Percentiles rank a stretch among this genome's conserved stretches.
Evolutionary conservation across 2,113 vertebrate species (phyloP).

Genomic region (Egretta garzetta): DNA sequence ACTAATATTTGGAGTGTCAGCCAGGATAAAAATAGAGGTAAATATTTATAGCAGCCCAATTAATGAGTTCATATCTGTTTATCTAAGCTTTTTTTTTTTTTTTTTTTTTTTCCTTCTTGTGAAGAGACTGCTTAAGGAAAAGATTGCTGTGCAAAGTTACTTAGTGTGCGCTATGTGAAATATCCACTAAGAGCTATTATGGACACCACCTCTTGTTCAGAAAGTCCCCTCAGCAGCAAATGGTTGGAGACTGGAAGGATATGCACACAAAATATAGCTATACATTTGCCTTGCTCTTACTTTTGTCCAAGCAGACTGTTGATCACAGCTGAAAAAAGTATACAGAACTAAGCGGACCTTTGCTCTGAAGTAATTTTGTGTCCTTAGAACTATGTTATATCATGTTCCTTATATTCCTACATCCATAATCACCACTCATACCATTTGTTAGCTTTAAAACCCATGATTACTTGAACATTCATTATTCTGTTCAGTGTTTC

Average conservation of each 20-base stretch:
- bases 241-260: not conserved
- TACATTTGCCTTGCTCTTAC: not conserved
- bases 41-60: not conserved
- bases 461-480: not conserved
- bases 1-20: not conserved
- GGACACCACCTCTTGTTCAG: not conserved
- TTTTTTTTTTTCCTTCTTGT: not conserved
- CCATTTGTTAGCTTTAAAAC: not conserved
- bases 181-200: not conserved
- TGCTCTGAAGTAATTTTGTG: not conserved
- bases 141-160: not conserved
- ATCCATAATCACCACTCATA: not conserved
- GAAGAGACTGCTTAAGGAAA: not conserved
- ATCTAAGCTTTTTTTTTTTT: not conserved
- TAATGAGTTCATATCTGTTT: not conserved
- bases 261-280: not conserved
- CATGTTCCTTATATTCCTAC: not conserved
- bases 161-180: not conserved
- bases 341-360: not conserved
- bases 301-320: not conserved
- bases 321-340: not conserved
- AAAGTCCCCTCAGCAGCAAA: not conserved
- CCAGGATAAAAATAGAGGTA: not conserved
- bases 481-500: not conserved
- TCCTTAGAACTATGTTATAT: not conserved